Evolutionary conservation across 2,113 vertebrate species (phyloP).

Genomic region (Rhinoderma darwinii): DNA sequence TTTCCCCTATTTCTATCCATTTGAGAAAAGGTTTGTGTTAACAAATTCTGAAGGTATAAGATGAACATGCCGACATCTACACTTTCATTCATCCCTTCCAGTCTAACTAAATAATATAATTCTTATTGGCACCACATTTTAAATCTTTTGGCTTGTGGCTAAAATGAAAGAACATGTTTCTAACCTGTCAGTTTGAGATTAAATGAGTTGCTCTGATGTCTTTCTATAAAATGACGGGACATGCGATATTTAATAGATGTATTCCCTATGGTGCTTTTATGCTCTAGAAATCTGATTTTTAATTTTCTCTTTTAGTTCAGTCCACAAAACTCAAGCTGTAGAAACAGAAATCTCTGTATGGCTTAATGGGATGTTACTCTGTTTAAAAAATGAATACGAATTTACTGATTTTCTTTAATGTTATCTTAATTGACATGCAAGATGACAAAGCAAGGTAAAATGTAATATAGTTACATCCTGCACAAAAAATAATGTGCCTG

Average conservation of each 20-base stretch:
- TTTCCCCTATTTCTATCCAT: background rate
- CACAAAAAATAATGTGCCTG: background rate
- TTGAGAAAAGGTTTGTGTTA: background rate
- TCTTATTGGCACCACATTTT: constrained; percentile 33
- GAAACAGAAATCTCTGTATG: background rate
- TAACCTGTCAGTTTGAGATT: constrained; percentile 43
- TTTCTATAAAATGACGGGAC: constrained; percentile 49
- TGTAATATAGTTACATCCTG: background rate
- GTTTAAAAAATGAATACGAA: background rate
- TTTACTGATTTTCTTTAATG: background rate
- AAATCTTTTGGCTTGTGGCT: constrained; percentile 45
- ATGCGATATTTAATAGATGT: constrained; percentile 49
- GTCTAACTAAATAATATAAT: constrained; percentile 21
- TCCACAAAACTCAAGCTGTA: constrained; percentile 19
- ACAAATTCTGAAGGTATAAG: background rate
- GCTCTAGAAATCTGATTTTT: constrained; percentile 44
- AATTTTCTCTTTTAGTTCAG: constrained; percentile 35
- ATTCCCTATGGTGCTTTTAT: constrained; percentile 50
- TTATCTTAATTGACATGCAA: background rate
- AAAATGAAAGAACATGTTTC: constrained; percentile 38
- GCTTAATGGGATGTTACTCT: background rate
- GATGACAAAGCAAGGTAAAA: background rate
- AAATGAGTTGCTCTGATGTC: constrained; percentile 47
- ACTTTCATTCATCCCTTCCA: background rate
- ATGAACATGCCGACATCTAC: background rate